A percentile compares a stretch with the other conserved stretches of the same genome.
Conservation (phyloP, 1,140 invertebrate species). For the Hylyphantes graminicola region DNA sequence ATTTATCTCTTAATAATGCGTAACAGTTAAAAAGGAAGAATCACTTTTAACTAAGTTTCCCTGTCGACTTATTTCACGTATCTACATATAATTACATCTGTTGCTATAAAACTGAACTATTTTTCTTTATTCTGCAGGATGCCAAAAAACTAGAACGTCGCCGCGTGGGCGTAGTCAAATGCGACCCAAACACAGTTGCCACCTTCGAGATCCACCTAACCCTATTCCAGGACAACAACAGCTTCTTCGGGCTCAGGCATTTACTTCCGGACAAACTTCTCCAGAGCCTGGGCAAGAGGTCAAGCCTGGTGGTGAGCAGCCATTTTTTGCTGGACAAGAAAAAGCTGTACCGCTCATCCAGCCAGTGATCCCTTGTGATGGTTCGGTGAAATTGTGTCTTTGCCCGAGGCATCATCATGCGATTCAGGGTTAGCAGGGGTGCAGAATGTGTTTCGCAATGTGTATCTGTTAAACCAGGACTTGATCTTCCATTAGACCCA, state of each 20-base stretch:
- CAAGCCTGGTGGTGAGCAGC: conserved; percentile 85
- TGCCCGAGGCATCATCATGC: too few species aligned
- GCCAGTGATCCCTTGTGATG: conserved; percentile 34
- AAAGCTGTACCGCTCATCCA: conserved; percentile 79
- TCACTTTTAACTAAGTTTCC: too few species aligned
- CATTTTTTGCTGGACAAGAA: conserved; percentile 86
- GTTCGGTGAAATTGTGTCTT: not conserved
- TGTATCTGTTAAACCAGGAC: too few species aligned
- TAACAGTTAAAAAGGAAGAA: too few species aligned
- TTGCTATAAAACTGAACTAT: not conserved
- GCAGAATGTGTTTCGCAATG: too few species aligned
- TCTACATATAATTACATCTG: not conserved
- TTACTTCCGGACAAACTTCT: conserved; percentile 63
- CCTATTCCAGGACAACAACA: conserved; percentile 80
- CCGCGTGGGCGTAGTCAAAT: conserved; percentile 77
- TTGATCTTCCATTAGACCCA: too few species aligned
- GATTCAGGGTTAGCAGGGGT: too few species aligned
- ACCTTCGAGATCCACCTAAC: conserved; percentile 88
- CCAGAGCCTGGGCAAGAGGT: conserved; percentile 82
- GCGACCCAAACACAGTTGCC: conserved; percentile 83
- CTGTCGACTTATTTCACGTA: too few species aligned
- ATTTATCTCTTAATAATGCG: too few species aligned
- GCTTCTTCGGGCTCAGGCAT: conserved; percentile 81
- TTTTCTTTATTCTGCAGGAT: conserved; percentile 29
- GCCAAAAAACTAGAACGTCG: conserved; percentile 64